Percentiles rank a stretch among this genome's conserved stretches.
These are phyloP conservation scores for Caradrina clavipalpis DNA, from an alignment of 2,888 invertebrate genomes.

Conservation along the genomic window DNA sequence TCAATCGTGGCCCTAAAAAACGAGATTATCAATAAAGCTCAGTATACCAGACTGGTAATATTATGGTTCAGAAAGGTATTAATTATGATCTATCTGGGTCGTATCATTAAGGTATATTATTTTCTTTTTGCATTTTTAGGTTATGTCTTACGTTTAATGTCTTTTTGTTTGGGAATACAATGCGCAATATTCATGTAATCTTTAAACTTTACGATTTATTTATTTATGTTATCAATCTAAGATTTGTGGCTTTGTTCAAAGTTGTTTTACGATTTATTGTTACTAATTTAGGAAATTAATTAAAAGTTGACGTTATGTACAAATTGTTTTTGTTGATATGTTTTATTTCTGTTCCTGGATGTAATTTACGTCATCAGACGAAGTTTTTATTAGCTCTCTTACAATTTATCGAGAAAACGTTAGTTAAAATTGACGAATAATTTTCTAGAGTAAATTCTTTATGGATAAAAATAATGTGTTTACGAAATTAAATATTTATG, in stretches of 20 bases:
- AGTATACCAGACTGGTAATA: no score
- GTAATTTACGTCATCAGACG: slow-evolving; percentile 36
- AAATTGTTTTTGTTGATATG: slow-evolving; percentile 65
- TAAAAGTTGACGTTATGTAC: slow-evolving; percentile 58
- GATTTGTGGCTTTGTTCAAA: slow-evolving; percentile 42
- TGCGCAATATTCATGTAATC: slow-evolving; percentile 23
- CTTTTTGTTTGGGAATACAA: slow-evolving; percentile 28
- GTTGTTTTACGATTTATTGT: slow-evolving; percentile 51
- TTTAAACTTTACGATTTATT: slow-evolving; percentile 24
- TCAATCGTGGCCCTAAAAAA: no score
- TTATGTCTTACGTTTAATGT: slow-evolving; percentile 1
- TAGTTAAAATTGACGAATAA: slow-evolving; percentile 31
- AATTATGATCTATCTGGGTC: no score
- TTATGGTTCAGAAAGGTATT: no score
- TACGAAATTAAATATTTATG: slow-evolving; percentile 39
- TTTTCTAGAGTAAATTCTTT: slow-evolving; percentile 24
- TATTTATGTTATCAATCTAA: slow-evolving; percentile 36
- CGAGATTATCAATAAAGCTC: no score
- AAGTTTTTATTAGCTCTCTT: slow-evolving; percentile 48
- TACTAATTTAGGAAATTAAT: slow-evolving; percentile 42
- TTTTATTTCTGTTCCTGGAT: slow-evolving; percentile 63
- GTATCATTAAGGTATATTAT: no score
- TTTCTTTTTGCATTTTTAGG: slow-evolving; percentile 11
- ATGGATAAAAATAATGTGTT: slow-evolving; percentile 25
- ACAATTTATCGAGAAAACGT: slow-evolving; percentile 20